These are phyloP conservation scores for Pristionchus mayeri DNA, from an alignment of 2,888 invertebrate genomes.

Conservation along the genomic window DNA sequence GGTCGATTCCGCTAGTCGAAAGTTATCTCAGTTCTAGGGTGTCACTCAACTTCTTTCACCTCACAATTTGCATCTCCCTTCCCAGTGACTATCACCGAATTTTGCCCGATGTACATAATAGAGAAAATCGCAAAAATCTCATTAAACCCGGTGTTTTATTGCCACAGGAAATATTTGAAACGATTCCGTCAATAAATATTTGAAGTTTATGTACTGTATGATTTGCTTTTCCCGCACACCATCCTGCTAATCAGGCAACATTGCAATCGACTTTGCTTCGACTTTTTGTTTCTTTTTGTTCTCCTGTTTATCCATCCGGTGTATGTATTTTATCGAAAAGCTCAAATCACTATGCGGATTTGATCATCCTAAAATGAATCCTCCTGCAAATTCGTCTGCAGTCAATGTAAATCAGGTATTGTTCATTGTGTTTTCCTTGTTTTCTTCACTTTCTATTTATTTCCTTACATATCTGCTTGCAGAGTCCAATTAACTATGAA, in stretches of 20 bases:
- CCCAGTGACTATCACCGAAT: conserved; percentile 37
- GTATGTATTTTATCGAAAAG: conserved; percentile 24
- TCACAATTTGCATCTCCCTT: conserved; percentile 5
- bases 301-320: background rate
- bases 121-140: conserved; percentile 9
- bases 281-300: background rate
- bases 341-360: conserved; percentile 11
- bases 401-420: conserved; percentile 7
- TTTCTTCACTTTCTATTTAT: background rate
- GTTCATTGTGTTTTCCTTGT: background rate
- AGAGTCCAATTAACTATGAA: background rate
- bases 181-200: background rate
- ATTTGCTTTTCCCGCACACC: conserved; percentile 1
- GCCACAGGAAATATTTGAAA: conserved; percentile 15
- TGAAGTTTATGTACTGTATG: background rate
- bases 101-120: conserved; percentile 31
- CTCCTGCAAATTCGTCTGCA: background rate
- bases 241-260: background rate
- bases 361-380: background rate
- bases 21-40: conserved; percentile 25
- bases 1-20: conserved; percentile 24
- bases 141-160: conserved; percentile 31
- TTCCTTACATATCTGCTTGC: too few species aligned
- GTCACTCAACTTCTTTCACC: conserved; percentile 28
- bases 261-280: background rate